These are phyloP conservation scores for Zaprionus nigranus DNA, from an alignment of 1,140 invertebrate species.

Conservation along the genomic window DNA sequence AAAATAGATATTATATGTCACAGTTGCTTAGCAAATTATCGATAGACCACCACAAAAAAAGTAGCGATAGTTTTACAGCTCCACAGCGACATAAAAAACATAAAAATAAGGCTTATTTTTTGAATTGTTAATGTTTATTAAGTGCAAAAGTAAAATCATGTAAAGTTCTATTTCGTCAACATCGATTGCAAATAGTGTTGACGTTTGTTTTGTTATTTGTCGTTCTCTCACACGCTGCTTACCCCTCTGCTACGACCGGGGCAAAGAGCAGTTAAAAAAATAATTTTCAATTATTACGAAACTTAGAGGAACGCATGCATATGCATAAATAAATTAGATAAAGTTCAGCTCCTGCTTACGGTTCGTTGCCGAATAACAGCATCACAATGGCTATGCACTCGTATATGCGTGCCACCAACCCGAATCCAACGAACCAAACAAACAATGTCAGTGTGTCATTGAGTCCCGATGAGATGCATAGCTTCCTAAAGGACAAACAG, in stretches of 20 bases:
- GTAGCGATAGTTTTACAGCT: conserved; percentile 44
- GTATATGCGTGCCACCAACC: conserved; percentile 59
- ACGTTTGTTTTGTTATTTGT: background rate
- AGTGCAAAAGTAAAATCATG: conserved; percentile 22
- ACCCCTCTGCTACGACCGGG: conserved; percentile 13
- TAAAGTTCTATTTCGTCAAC: background rate
- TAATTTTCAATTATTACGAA: conserved; percentile 51
- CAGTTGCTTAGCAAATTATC: conserved; percentile 17
- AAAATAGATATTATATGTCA: background rate
- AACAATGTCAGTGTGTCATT: conserved; percentile 35
- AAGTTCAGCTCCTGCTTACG: conserved; percentile 1
- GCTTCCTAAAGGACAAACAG: conserved; percentile 81
- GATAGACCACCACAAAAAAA: conserved; percentile 32
- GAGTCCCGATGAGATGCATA: conserved; percentile 74
- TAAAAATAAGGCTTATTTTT: conserved; percentile 40
- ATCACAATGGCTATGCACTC: conserved; percentile 70
- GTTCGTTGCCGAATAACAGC: background rate
- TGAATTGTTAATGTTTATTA: conserved; percentile 28
- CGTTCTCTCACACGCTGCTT: background rate
- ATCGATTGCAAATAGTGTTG: background rate
- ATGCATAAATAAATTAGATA: conserved; percentile 14
- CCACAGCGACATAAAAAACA: conserved; percentile 49
- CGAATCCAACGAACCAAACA: conserved; percentile 49
- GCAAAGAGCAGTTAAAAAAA: conserved; percentile 39
- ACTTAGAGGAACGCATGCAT: conserved; percentile 31